A percentile compares a stretch with the other conserved stretches of the same genome.
Evolutionary conservation across 2,113 vertebrate genomes (phyloP).

Genomic region (Rhabdornis inornatus): DNA sequence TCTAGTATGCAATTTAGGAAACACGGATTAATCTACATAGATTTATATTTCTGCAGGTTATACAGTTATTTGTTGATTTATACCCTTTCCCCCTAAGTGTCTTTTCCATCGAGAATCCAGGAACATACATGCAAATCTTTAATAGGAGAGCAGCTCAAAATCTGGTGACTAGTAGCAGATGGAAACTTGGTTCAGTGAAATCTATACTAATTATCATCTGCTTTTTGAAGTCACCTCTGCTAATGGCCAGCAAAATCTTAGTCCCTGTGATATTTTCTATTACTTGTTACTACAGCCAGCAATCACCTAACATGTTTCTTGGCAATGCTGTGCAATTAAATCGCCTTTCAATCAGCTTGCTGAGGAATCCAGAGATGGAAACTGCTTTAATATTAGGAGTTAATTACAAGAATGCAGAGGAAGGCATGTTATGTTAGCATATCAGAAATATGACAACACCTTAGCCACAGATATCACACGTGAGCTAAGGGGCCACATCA

Average conservation of each 20-base stretch:
- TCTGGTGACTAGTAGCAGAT: neutral
- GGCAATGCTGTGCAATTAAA: conserved; percentile 47
- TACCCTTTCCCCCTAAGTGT: conserved; percentile 24
- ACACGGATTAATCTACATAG: conserved; percentile 65
- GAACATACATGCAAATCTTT: conserved; percentile 36
- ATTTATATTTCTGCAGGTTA: conserved; percentile 70
- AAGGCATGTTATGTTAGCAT: neutral
- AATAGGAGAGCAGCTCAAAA: conserved; percentile 18
- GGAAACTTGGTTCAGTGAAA: conserved; percentile 33
- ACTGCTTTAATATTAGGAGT: conserved; percentile 40
- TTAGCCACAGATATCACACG: neutral
- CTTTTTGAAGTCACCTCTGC: conserved; percentile 53
- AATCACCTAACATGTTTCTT: conserved; percentile 38
- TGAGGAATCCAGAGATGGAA: conserved; percentile 7
- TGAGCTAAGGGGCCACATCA: neutral
- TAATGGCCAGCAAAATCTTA: conserved; percentile 51
- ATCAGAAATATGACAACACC: neutral
- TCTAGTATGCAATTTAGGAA: conserved; percentile 63
- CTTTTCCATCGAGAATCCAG: conserved; percentile 34
- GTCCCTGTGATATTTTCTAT: conserved; percentile 46
- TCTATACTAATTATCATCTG: conserved; percentile 36
- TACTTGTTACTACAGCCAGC: conserved; percentile 27
- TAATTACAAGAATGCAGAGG: conserved; percentile 30
- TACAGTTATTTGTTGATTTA: conserved; percentile 66
- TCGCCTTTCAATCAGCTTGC: conserved; percentile 12